Evolutionary conservation across 1,140 invertebrate species (phyloP).

Genomic region (Oncopeltus fasciatus): DNA sequence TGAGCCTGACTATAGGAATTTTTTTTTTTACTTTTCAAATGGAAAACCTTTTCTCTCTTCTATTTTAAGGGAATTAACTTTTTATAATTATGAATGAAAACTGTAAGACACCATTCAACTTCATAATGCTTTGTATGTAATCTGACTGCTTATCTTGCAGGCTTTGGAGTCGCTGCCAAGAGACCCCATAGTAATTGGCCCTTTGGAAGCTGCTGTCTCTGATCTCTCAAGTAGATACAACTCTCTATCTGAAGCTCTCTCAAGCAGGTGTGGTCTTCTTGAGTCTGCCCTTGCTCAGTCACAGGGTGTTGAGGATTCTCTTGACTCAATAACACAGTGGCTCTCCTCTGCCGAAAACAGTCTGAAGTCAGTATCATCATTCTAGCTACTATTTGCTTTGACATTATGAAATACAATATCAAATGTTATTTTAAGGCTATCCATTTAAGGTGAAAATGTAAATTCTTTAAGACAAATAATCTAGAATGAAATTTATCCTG

Average conservation of each 20-base stretch:
- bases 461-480: no score
- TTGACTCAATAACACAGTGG: constrained; percentile 74
- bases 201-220: constrained; percentile 61
- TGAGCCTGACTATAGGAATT: no score
- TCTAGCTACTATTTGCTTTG: background rate
- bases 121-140: no score
- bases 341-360: constrained; percentile 67
- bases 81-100: no score
- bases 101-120: no score
- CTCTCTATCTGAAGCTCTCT: constrained; percentile 51
- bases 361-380: constrained; percentile 45
- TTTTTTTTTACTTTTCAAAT: no score
- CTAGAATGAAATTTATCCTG: no score
- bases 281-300: constrained; percentile 82
- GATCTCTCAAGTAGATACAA: constrained; percentile 63
- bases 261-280: constrained; percentile 65
- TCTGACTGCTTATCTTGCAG: background rate
- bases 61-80: background rate
- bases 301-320: constrained; percentile 84
- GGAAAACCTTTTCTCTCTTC: no score
- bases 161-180: constrained; percentile 37
- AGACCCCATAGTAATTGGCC: constrained; percentile 55
- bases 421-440: no score
- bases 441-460: no score
- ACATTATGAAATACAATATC: no score